Conservation (phyloP, 1,140 invertebrate species). For the Proales similis region DNA sequence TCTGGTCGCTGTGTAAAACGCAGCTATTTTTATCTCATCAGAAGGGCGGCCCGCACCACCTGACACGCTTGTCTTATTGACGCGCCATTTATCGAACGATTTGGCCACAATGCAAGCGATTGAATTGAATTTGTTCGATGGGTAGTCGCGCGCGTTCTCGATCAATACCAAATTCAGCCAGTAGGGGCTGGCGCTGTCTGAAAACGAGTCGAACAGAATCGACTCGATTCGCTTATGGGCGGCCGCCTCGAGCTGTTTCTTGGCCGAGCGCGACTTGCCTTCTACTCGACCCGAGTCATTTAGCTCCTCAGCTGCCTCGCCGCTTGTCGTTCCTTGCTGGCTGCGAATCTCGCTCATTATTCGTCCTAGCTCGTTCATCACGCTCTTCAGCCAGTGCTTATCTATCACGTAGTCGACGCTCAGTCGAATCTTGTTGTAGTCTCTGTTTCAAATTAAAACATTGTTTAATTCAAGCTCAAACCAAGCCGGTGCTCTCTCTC, state of each 20-base stretch:
- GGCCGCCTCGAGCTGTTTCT: slow-evolving; percentile 30
- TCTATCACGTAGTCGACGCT: too few relatives aligned
- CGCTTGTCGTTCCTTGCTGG: too few relatives aligned
- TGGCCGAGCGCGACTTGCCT: too few relatives aligned
- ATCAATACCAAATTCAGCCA: slow-evolving; percentile 41
- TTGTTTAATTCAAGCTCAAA: too few relatives aligned
- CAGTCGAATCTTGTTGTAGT: too few relatives aligned
- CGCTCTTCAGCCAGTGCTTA: too few relatives aligned
- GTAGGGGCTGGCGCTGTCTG: slow-evolving; percentile 41
- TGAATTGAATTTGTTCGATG: slow-evolving; percentile 42
- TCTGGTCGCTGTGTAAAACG: slow-evolving; percentile 41
- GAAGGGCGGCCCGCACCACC: slow-evolving; percentile 38
- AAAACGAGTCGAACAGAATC: slow-evolving; percentile 16
- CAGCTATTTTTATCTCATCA: slow-evolving; percentile 40
- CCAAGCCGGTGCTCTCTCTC: too few relatives aligned
- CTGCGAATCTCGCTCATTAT: too few relatives aligned
- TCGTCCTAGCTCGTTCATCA: too few relatives aligned
- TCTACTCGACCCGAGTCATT: too few relatives aligned
- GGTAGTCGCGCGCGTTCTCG: slow-evolving; percentile 41
- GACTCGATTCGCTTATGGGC: slow-evolving; percentile 25
- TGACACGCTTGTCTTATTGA: slow-evolving; percentile 33
- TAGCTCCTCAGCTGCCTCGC: too few relatives aligned
- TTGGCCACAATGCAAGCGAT: slow-evolving; percentile 43
- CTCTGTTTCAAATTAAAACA: too few relatives aligned
- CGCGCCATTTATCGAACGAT: slow-evolving; percentile 44